phyloP scores from a whole-genome alignment of 2,113 vertebrate species.

The Salminus brasiliensis region DNA sequence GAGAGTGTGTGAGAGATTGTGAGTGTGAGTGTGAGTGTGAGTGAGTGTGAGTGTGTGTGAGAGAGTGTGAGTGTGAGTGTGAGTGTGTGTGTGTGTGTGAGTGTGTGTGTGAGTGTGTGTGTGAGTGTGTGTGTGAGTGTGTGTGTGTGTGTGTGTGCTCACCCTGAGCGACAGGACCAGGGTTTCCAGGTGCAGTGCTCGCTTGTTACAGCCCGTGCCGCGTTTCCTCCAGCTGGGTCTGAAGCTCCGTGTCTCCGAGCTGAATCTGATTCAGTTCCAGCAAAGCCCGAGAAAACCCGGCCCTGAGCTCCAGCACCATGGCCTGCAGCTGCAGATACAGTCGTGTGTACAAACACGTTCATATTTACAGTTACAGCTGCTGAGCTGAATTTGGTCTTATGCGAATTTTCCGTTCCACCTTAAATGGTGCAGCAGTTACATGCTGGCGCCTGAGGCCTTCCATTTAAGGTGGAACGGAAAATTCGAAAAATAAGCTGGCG shows the following conservation, averaged over 20 bases:
- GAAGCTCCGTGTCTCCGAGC: slow-evolving; percentile 72
- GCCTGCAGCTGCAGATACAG: slow-evolving; percentile 67
- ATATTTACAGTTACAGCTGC: no score
- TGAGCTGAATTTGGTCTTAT: no score
- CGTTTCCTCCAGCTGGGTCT: slow-evolving; percentile 75
- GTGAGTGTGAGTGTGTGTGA: no score
- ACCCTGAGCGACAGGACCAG: slow-evolving; percentile 75
- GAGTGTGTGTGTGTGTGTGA: neutral
- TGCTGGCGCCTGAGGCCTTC: no score
- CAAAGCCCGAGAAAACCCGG: slow-evolving; percentile 72
- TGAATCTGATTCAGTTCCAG: slow-evolving; percentile 77
- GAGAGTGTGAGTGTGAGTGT: neutral
- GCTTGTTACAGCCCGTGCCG: slow-evolving; percentile 71
- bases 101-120: neutral
- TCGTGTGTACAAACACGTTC: no score
- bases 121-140: neutral
- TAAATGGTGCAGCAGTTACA: no score
- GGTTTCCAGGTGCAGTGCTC: slow-evolving; percentile 68
- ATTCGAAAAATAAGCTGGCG: no score
- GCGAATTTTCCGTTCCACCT: no score
- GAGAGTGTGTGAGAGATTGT: no score
- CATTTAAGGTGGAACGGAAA: no score
- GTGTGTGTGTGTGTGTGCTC: slow-evolving; percentile 18
- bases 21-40: no score
- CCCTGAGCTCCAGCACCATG: slow-evolving; percentile 77